Percentiles rank a stretch among this genome's conserved stretches.
Conservation (phyloP, 2,797 vertebrate genomes). For the Paedocypris micromegethes region DNA sequence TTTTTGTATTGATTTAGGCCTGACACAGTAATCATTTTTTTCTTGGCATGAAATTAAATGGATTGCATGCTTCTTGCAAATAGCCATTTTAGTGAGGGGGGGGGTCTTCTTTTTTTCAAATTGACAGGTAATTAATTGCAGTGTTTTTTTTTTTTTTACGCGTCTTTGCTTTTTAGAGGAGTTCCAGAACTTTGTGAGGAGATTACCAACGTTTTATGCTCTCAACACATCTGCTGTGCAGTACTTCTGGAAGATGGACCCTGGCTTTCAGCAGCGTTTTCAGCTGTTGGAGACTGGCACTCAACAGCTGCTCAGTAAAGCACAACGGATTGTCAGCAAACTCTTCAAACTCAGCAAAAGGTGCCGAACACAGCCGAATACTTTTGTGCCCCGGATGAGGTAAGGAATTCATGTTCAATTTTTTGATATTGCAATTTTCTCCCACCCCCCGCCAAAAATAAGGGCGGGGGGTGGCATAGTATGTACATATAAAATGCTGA, state of each 20-base stretch:
- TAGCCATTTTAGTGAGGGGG: too few relatives aligned
- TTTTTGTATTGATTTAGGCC: slow-evolving; percentile 54
- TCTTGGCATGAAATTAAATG: slow-evolving; percentile 33
- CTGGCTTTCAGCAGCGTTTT: slow-evolving; percentile 84
- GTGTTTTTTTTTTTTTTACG: slow-evolving; percentile 38
- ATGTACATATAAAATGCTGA: too few relatives aligned
- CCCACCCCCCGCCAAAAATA: too few relatives aligned
- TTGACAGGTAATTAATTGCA: slow-evolving; percentile 22
- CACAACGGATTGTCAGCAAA: slow-evolving; percentile 82
- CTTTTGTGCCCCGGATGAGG: slow-evolving; percentile 87
- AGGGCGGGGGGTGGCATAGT: too few relatives aligned
- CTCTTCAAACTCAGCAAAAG: slow-evolving; percentile 94
- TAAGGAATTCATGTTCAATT: slow-evolving; percentile 62
- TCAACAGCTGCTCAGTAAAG: slow-evolving; percentile 85
- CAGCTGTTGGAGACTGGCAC: slow-evolving; percentile 83
- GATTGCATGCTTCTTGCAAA: background rate
- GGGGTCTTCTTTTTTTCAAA: slow-evolving; percentile 19
- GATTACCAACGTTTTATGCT: slow-evolving; percentile 88
- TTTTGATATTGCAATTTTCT: too few relatives aligned
- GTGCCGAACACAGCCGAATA: slow-evolving; percentile 84
- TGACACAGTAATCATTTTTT: slow-evolving; percentile 52
- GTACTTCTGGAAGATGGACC: slow-evolving; percentile 92
- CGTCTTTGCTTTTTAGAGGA: slow-evolving; percentile 74
- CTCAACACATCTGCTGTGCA: slow-evolving; percentile 88
- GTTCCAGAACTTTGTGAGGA: slow-evolving; percentile 92